phyloP scores from a whole-genome alignment of 2,113 vertebrate genomes.

The Neotoma lepida region DNA sequence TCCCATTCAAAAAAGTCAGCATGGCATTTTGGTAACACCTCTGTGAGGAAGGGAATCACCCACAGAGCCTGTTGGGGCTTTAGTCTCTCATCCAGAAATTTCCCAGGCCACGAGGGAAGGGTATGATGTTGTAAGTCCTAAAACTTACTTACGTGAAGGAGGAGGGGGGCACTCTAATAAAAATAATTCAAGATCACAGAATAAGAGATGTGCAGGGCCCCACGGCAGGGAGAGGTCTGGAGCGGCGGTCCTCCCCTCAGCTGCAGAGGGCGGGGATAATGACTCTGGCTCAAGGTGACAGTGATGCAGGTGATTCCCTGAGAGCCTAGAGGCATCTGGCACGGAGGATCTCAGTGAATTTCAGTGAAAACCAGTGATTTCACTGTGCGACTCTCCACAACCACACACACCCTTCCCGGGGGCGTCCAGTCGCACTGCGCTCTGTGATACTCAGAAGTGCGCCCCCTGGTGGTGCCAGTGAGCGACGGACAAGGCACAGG shows the following conservation, averaged over 20 bases:
- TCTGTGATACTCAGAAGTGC: background rate
- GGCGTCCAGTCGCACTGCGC: background rate
- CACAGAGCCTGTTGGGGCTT: background rate
- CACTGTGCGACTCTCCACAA: background rate
- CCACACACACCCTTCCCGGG: background rate
- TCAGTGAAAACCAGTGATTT: background rate
- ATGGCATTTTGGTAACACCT: background rate
- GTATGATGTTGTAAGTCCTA: background rate
- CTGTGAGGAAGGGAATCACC: background rate
- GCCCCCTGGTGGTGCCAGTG: background rate
- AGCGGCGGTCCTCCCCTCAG: background rate
- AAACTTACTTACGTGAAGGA: background rate
- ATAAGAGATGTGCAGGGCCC: background rate
- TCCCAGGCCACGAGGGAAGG: background rate
- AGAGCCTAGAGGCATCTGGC: background rate
- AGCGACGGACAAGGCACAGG: background rate
- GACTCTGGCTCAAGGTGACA: background rate
- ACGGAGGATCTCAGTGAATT: accelerated
- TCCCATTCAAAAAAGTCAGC: background rate
- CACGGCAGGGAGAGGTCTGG: background rate
- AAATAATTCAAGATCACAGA: background rate
- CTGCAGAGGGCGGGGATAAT: background rate
- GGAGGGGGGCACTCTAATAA: background rate
- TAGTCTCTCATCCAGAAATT: background rate
- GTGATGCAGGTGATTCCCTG: background rate